phyloP scores from a whole-genome alignment of 2,888 invertebrate genomes.

The Hemistola chrysoprasaria region DNA sequence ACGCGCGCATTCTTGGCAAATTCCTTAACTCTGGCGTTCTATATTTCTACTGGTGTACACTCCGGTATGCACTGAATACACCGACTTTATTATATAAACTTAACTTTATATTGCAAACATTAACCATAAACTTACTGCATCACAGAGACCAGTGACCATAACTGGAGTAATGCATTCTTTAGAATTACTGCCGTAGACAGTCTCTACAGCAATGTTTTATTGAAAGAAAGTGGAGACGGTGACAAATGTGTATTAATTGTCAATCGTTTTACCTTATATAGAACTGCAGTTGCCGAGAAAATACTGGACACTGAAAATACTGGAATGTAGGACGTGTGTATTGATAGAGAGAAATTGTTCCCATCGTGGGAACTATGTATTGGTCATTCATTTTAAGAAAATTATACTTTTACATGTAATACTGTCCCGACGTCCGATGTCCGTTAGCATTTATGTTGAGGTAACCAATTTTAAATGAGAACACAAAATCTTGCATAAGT shows the following conservation, averaged over 20 bases:
- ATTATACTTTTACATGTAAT: too few relatives aligned
- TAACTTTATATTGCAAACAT: too few relatives aligned
- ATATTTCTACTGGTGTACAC: conserved; percentile 21
- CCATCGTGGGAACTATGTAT: conserved; percentile 1
- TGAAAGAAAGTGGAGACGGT: conserved; percentile 13
- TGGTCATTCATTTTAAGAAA: too few relatives aligned
- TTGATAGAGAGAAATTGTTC: conserved; percentile 1
- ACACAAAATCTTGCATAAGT: too few relatives aligned
- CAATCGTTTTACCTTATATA: conserved; percentile 7
- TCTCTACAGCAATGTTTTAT: conserved; percentile 5
- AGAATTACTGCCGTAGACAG: background rate
- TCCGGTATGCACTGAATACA: conserved; percentile 15
- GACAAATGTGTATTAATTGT: conserved; percentile 12
- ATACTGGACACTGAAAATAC: conserved; percentile 4
- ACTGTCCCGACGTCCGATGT: too few relatives aligned
- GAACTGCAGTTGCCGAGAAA: conserved; percentile 1
- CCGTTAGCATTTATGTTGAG: too few relatives aligned
- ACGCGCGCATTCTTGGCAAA: conserved; percentile 32
- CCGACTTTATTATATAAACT: too few relatives aligned
- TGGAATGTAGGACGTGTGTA: conserved; percentile 7
- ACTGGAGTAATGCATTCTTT: background rate
- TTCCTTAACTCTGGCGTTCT: conserved; percentile 23
- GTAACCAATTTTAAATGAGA: too few relatives aligned
- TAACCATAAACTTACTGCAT: too few relatives aligned
- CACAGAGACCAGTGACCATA: too few relatives aligned